Base-by-base conservation (phyloP, 2,888 invertebrate species). In the Empis livida region DNA sequence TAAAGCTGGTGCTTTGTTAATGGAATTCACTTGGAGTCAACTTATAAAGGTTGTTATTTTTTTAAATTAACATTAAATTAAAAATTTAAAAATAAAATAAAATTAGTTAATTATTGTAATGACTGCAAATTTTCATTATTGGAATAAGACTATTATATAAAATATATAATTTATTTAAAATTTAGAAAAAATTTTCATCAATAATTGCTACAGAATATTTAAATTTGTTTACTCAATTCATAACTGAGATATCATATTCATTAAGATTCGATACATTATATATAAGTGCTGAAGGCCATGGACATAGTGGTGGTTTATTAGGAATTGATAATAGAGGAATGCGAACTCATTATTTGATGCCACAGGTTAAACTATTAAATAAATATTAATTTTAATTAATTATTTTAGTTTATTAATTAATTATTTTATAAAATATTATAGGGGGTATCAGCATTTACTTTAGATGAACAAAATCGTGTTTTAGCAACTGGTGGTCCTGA, bases 401-500 rank as follows among this genome's bases (percentile, higher is more conserved):
- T n/a, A n/a, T n/a, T n/a, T n/a, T n/a, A n/a, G n/a, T 14, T 6
- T 27, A 9, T 8, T 16, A 15, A 37, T 15, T 37, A 9, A 15
- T 15, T n/a, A n/a, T n/a, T n/a, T n/a, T n/a, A 15, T 14, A 20
- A 11, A 16, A 40, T 16, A 16, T 40, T n/a, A 2, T 17, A 40
- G 40, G 40, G 40, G 16, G 73, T 77, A 31, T 75, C 78, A 54
- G 79, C 79, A 53, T 82, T 82, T 59, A 74, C 72, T 47, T 69
- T 79, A 57, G 74, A 74, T 55, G 79, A 77, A 63, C 74, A 71
- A 13, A 69, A 71, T 16, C 77, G 78, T 54, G 64, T 77, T 42
- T 59, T 83, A 43, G 80, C 75, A 46, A 81, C 80, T 2, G 89
- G 88, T 2, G 83, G 89, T 5, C 79, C 84, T 9, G 89, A 90